phyloP scores from a whole-genome alignment of 2,888 invertebrate genomes.

The Dyspetes luteomarginatus region DNA sequence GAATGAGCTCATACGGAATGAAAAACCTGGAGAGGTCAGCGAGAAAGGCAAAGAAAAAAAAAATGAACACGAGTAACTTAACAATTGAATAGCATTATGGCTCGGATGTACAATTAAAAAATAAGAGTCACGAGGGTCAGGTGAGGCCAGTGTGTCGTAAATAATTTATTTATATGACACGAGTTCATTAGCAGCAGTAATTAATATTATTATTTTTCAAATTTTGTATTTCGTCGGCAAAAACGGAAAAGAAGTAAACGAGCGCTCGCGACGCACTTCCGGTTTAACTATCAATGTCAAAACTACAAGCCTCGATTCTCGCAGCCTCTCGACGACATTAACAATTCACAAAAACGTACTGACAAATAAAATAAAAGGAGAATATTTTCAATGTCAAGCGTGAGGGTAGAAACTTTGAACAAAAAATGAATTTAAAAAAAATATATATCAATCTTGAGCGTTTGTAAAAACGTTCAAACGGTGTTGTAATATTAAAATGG shows the following conservation, averaged over 20 bases:
- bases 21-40: conserved; percentile 1
- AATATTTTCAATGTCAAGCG: background rate
- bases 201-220: conserved; percentile 1
- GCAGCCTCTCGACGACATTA: background rate
- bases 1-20: background rate
- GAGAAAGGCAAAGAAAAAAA: background rate
- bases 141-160: background rate
- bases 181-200: background rate
- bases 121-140: background rate
- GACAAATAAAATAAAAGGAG: background rate
- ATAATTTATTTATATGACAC: conserved; percentile 9
- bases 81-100: conserved; percentile 7
- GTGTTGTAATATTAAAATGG: too few relatives aligned
- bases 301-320: background rate
- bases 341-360: background rate
- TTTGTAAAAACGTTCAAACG: too few relatives aligned
- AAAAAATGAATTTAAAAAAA: too few relatives aligned
- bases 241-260: background rate
- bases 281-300: background rate
- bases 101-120: conserved; percentile 29
- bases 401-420: too few relatives aligned
- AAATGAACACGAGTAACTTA: conserved; percentile 23
- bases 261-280: background rate
- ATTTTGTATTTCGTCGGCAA: too few relatives aligned
- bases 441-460: too few relatives aligned